Evolutionary conservation across 2,797 vertebrate genomes (phyloP), one percentile per base, ranked within the genome.

Genomic region (Coendou prehensilis): DNA sequence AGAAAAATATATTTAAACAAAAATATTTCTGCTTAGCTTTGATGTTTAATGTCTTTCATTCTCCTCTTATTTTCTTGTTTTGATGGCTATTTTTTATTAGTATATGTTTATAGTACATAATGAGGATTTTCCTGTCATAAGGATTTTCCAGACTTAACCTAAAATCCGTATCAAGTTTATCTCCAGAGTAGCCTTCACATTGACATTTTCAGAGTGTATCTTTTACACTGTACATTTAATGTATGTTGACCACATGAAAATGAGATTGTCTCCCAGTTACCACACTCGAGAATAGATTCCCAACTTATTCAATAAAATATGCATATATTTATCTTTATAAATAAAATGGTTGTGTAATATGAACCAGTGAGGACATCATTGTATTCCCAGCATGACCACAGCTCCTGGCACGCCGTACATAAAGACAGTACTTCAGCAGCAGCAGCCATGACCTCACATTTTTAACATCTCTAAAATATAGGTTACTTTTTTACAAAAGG

Each of bases 241-340:
- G 75, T 47, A 56, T 28, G 13, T 56, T 83, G 75, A 63, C 4
- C 54, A 30, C n/a, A n/a, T 76, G n/a, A 92, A 92, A 93, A 90
- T 81, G 28, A 94, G 8, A 86, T n/a, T 81, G 37, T 6, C 33
- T n/a, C 30, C 6, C 5, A 97, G 6, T 45, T 5, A 45, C 23
- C 50, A 23, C 7, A 80, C 47, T 76, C 13, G 73, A 64, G 14
- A 85, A 9, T 41, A 76, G 1, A 84, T 17, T 20, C n/a, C 1
- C 15, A 69, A 57, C 20, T 81, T 22, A 85, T 50, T 93, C 45
- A 76, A 30, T 52, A 92, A 75, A 93, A 79, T 73, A 45, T 87
- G n/a, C 13, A 64, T 18, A n/a, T 52, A 22, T 45, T n/a, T 88
- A 82, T 67, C 10, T 88, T 71, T 78, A 80, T 69, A 61, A 41